Evolutionary conservation across 2,888 invertebrate species (phyloP), one percentile per base, ranked within the genome.

Genomic region (Idaea biselata): DNA sequence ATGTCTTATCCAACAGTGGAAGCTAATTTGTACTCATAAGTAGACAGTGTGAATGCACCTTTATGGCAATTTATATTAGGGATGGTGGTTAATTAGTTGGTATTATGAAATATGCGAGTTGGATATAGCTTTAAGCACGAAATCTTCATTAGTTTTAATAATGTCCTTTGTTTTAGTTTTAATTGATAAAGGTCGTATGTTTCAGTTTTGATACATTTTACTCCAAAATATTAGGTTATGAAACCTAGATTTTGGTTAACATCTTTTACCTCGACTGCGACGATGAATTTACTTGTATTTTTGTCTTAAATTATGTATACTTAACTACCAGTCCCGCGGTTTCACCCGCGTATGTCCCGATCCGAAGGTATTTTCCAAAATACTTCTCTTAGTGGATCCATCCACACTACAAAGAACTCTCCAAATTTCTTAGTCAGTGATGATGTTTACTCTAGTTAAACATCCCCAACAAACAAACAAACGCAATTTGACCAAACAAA

Each of bases 21-120:
- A 86, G 88, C 84, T 85, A 88, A 88, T 88, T 89, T 88, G 86
- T 89, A 78, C 85, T 85, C 82, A 84, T 88, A 87, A 89, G 86
- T 83, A 84, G 82, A 84, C 78, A 81, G 82, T 86, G 80, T 86
- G 86, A 87, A 86, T 89, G 88, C 89, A 90, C 87, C 88, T 88
- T 88, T 82, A 81, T 72, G 73, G 78, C 74, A 74, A 76, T 78
- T 77, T 73, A 67, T 74, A 71, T 76, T 75, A 86, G 88, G 86
- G 86, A 71, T 86, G 86, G 44, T 60, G 78, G 68, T 79, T 85
- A 87, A 88, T 86, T 83, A 83, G 79, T 80, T 80, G 76, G 73
- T 75, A 79, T 81, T 78, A 76, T 70, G 77, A 83, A 73, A 67
- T 75, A 80, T 75, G 73, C 67, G 77, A 74, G 71, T 79, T 80